Conservation (phyloP, 2,888 invertebrate species). For the Eretmocerus hayati region DNA sequence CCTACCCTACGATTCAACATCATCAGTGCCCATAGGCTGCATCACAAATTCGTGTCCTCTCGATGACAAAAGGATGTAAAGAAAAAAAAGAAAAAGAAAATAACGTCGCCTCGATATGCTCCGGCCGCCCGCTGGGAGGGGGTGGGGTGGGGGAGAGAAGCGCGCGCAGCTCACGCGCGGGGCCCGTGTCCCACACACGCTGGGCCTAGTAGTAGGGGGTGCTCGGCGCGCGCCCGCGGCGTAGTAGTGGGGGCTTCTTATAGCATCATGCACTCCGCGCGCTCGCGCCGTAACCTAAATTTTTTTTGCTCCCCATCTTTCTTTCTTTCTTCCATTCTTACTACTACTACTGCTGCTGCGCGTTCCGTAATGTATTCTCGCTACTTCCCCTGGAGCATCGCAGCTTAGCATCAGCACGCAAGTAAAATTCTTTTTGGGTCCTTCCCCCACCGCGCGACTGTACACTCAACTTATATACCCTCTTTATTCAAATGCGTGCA, state of each 20-base stretch:
- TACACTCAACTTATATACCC: background rate
- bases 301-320: constrained; percentile 13
- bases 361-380: no score
- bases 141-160: no score
- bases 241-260: no score
- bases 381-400: constrained; percentile 10
- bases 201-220: constrained; percentile 28
- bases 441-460: constrained; percentile 5
- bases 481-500: no score
- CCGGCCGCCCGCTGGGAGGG: no score
- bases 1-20: no score
- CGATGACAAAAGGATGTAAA: background rate
- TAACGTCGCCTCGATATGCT: background rate
- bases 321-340: constrained; percentile 9
- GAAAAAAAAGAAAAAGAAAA: background rate
- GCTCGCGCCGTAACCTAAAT: constrained; percentile 21
- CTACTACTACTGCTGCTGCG: constrained; percentile 2
- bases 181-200: constrained; percentile 10
- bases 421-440: constrained; percentile 17
- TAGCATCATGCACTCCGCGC: no score
- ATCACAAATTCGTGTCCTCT: no score
- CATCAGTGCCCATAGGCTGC: no score
- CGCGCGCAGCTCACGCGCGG: constrained; percentile 18
- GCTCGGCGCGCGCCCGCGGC: constrained; percentile 43
- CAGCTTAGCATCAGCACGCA: constrained; percentile 4